A percentile compares a stretch with the other conserved stretches of the same genome.
Evolutionary conservation across 2,113 vertebrate genomes (phyloP).

Genomic region (Erpornis zantholeuca): DNA sequence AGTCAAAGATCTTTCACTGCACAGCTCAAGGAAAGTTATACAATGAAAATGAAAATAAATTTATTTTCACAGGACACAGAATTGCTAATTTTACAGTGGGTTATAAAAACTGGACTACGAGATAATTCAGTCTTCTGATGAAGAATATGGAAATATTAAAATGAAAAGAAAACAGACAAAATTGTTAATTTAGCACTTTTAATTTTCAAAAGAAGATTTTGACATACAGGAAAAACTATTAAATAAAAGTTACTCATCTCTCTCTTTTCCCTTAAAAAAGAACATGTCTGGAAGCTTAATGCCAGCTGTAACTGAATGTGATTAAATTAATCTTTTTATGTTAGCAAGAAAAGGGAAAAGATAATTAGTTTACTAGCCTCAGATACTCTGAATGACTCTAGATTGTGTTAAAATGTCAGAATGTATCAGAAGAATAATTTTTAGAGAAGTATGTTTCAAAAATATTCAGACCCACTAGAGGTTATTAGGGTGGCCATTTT

Average conservation of each 20-base stretch:
- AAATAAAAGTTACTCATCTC: neutral
- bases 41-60: neutral
- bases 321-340: constrained; percentile 58
- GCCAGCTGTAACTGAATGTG: neutral
- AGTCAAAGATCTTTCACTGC: neutral
- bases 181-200: neutral
- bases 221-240: neutral
- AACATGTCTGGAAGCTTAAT: neutral
- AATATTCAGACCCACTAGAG: neutral
- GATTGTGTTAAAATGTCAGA: constrained; percentile 35
- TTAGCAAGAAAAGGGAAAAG: constrained; percentile 18
- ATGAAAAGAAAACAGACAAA: neutral
- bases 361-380: constrained; percentile 52
- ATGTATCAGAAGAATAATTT: neutral
- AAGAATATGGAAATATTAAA: neutral
- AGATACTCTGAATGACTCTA: neutral
- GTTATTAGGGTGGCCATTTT: neutral
- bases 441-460: neutral
- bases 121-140: neutral
- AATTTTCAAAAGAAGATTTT: constrained; percentile 9
- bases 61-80: neutral
- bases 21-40: neutral
- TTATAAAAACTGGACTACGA: neutral
- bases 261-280: neutral
- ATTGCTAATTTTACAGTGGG: neutral